Percentiles rank a stretch among this genome's conserved stretches.
These are phyloP conservation scores for Lasioglossum leucozonium DNA, from an alignment of 2,888 invertebrate genomes.

Conservation along the genomic window DNA sequence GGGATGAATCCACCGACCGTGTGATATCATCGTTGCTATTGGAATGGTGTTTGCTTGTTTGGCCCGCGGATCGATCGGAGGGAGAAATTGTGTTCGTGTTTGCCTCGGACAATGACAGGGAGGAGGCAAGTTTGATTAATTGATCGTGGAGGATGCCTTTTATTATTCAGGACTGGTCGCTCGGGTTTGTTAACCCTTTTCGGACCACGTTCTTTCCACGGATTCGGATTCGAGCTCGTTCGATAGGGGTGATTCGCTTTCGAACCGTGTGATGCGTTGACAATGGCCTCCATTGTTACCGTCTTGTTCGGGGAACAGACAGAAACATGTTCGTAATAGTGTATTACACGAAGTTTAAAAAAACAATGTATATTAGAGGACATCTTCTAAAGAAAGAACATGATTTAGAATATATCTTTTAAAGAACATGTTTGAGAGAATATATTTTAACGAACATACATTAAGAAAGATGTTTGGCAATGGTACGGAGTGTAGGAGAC, in stretches of 20 bases:
- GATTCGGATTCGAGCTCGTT: background rate
- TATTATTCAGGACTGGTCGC: constrained; percentile 18
- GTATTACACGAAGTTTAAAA: background rate
- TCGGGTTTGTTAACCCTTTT: constrained; percentile 27
- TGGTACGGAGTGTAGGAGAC: background rate
- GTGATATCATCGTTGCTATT: constrained; percentile 28
- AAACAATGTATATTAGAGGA: background rate
- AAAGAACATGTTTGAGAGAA: background rate
- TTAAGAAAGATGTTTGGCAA: background rate
- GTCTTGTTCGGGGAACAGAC: background rate
- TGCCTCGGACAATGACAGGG: background rate
- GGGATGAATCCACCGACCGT: background rate
- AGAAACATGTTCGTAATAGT: background rate
- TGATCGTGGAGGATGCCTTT: constrained; percentile 12
- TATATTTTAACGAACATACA: background rate
- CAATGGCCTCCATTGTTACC: background rate
- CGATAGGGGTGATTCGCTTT: background rate
- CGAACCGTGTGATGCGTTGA: background rate
- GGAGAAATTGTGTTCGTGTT: constrained; percentile 28
- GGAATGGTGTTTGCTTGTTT: constrained; percentile 49
- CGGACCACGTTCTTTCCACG: background rate
- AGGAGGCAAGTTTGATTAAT: constrained; percentile 15
- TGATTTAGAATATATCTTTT: background rate
- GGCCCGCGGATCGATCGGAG: constrained; percentile 14
- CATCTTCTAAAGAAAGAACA: background rate